Percentiles rank a stretch among this genome's conserved stretches.
phyloP scores from a whole-genome alignment of 2,888 invertebrate species.

The Plagiodera versicolora region DNA sequence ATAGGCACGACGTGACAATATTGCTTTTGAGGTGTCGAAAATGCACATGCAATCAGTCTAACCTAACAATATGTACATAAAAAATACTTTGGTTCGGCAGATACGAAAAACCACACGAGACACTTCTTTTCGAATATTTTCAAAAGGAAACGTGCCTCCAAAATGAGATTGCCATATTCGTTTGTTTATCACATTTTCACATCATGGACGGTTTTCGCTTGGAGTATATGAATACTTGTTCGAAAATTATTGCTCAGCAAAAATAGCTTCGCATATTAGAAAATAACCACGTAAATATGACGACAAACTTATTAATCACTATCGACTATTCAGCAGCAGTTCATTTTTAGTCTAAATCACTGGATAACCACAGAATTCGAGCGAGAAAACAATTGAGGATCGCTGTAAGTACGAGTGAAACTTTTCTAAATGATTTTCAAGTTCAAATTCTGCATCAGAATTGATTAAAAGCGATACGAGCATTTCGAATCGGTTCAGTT shows the following conservation, averaged over 20 bases:
- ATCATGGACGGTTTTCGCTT: slow-evolving; percentile 9
- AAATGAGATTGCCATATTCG: neutral
- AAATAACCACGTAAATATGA: slow-evolving; percentile 3
- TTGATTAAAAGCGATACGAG: too few relatives aligned
- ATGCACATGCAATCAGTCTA: neutral
- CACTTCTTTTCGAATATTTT: neutral
- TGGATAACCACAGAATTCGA: too few relatives aligned
- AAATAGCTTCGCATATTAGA: neutral
- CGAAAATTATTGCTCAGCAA: slow-evolving; percentile 4
- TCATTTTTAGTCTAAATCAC: too few relatives aligned
- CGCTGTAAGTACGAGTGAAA: too few relatives aligned
- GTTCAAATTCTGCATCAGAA: too few relatives aligned
- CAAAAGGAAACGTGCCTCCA: neutral
- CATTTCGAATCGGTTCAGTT: too few relatives aligned
- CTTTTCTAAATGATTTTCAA: too few relatives aligned
- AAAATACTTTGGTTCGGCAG: slow-evolving; percentile 23
- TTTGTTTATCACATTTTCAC: slow-evolving; percentile 13
- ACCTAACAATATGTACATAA: slow-evolving; percentile 19
- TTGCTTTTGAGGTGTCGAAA: too few relatives aligned
- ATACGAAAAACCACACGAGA: slow-evolving; percentile 7
- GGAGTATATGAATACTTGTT: slow-evolving; percentile 11
- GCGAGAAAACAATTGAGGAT: too few relatives aligned
- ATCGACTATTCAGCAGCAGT: too few relatives aligned
- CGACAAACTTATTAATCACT: too few relatives aligned
- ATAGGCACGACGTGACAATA: too few relatives aligned